phyloP scores from a whole-genome alignment of 2,888 invertebrate genomes.

The Conchocele bisecta region DNA sequence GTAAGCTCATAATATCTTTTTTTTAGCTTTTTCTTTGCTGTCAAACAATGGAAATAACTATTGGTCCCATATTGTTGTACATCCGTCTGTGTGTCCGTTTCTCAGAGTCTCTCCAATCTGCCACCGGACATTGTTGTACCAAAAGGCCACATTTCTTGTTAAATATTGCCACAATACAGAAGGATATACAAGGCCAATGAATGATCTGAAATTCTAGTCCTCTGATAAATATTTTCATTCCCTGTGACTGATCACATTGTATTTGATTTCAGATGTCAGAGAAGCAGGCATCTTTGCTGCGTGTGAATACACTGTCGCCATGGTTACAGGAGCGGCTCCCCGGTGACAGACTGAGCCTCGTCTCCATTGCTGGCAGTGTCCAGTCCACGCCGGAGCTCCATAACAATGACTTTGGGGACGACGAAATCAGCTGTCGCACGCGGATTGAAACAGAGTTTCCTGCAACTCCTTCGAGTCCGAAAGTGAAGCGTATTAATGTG shows the following conservation, averaged over 20 bases:
- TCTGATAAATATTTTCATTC: not conserved
- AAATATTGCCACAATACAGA: too few species aligned
- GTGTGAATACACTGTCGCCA: slow-evolving; percentile 78
- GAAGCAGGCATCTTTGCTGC: slow-evolving; percentile 69
- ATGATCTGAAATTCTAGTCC: too few species aligned
- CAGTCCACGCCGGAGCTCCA: slow-evolving; percentile 45
- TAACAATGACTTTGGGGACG: not conserved
- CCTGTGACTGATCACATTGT: not conserved
- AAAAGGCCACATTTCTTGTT: too few species aligned
- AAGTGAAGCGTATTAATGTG: slow-evolving; percentile 71
- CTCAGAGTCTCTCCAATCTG: too few species aligned
- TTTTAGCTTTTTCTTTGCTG: too few species aligned
- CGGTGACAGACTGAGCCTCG: slow-evolving; percentile 49
- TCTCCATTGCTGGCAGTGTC: slow-evolving; percentile 48
- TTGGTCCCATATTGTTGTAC: too few species aligned
- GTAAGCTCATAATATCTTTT: too few species aligned
- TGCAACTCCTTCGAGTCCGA: slow-evolving; percentile 77
- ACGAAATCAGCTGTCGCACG: slow-evolving; percentile 54
- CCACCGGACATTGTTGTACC: too few species aligned
- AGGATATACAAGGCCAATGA: too few species aligned
- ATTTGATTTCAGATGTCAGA: slow-evolving; percentile 68
- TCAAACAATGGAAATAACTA: too few species aligned
- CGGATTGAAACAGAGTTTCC: slow-evolving; percentile 80
- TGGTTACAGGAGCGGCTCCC: slow-evolving; percentile 75
- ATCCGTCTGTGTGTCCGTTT: too few species aligned